Conservation (phyloP, 2,888 invertebrate species). For the Lasius platythorax region DNA sequence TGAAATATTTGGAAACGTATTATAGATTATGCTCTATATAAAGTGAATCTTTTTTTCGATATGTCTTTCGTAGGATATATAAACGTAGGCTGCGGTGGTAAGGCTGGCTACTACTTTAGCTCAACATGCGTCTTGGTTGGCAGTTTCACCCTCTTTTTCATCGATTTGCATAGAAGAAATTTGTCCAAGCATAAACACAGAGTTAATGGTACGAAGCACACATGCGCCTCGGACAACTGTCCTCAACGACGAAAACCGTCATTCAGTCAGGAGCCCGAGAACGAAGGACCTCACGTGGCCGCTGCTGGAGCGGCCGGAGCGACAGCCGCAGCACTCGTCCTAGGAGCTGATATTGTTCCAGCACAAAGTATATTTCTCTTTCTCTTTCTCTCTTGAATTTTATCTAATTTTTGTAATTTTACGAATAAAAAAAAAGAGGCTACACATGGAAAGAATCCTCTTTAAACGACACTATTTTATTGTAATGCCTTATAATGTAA, state of each 20-base stretch:
- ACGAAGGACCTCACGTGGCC: slow-evolving; percentile 87
- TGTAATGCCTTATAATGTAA: neutral
- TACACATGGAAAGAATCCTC: neutral
- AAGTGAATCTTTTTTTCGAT: neutral
- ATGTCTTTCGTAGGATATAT: slow-evolving; percentile 89
- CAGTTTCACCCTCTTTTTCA: slow-evolving; percentile 92
- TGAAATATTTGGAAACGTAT: neutral
- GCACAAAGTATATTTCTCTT: slow-evolving; percentile 74
- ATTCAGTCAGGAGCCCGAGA: slow-evolving; percentile 88
- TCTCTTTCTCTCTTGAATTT: neutral
- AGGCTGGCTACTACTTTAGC: slow-evolving; percentile 94
- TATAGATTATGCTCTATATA: neutral
- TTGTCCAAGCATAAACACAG: slow-evolving; percentile 90
- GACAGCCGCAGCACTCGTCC: slow-evolving; percentile 88
- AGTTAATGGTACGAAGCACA: slow-evolving; percentile 87
- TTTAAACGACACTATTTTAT: neutral
- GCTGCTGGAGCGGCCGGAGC: slow-evolving; percentile 88
- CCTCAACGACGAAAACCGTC: slow-evolving; percentile 88
- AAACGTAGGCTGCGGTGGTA: slow-evolving; percentile 92
- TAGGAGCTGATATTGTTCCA: slow-evolving; percentile 87
- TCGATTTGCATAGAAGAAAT: slow-evolving; percentile 92
- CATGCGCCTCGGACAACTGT: slow-evolving; percentile 88
- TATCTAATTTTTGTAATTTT: neutral
- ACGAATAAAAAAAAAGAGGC: neutral
- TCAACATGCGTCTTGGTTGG: slow-evolving; percentile 93